Percentiles rank a stretch among this genome's conserved stretches.
Conservation (phyloP, 2,797 vertebrate species). For the Tolypeutes matacus region DNA sequence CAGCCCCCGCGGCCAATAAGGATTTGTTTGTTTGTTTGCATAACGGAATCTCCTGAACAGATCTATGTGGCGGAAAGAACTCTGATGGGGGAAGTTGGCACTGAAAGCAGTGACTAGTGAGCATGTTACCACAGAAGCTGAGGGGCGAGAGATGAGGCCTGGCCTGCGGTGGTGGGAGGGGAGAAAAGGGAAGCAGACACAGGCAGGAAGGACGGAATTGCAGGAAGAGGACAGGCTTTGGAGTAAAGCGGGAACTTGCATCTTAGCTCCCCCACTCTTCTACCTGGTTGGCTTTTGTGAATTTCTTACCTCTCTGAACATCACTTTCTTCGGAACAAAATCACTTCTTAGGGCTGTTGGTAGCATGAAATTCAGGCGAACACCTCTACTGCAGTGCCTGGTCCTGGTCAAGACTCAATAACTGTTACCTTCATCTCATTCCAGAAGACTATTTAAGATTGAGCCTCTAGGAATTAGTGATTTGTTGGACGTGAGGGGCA, state of each 20-base stretch:
- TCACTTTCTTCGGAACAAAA: neutral
- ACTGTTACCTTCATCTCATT: neutral
- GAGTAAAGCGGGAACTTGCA: neutral
- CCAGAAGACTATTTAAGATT: neutral
- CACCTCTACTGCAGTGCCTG: too few species aligned
- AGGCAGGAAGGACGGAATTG: neutral
- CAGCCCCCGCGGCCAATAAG: too few species aligned
- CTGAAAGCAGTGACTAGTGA: neutral
- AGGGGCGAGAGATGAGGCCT: neutral
- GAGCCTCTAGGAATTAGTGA: neutral
- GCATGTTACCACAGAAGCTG: neutral
- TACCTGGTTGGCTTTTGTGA: neutral
- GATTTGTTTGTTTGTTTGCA: conserved; percentile 12
- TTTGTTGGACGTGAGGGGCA: neutral
- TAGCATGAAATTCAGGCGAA: neutral
- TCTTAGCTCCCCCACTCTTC: neutral
- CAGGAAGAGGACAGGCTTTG: neutral
- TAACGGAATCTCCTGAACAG: neutral
- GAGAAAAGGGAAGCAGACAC: neutral
- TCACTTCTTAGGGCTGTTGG: neutral
- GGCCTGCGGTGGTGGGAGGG: neutral
- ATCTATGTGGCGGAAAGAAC: neutral
- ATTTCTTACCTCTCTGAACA: neutral
- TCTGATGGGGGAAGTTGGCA: neutral
- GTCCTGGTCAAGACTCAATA: too few species aligned